A percentile compares a stretch with the other conserved stretches of the same genome.
phyloP scores from a whole-genome alignment of 1,140 invertebrate species.

The Aphaenogaster rudis region DNA sequence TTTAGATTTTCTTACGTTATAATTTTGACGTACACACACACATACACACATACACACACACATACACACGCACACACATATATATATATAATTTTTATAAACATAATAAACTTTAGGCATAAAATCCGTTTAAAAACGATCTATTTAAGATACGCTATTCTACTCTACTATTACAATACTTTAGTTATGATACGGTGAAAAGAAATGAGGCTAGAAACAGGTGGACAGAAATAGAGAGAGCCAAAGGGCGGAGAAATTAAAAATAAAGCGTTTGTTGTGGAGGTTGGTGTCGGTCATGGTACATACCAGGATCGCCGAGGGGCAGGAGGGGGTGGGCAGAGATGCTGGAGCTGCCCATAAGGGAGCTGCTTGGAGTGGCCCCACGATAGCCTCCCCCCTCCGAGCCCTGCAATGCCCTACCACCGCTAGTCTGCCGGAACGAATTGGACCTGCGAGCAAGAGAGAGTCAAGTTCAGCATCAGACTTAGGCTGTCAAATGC shows the following conservation, averaged over 20 bases:
- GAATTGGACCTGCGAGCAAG: constrained; percentile 94
- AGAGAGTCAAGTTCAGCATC: constrained; percentile 89
- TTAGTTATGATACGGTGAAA: constrained; percentile 77
- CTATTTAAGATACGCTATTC: constrained; percentile 80
- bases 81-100: constrained; percentile 36
- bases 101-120: constrained; percentile 49
- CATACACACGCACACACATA: background rate
- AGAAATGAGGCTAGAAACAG: constrained; percentile 68
- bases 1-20: constrained; percentile 23
- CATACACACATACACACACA: background rate
- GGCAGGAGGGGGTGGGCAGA: constrained; percentile 94
- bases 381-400: constrained; percentile 88
- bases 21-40: constrained; percentile 39
- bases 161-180: constrained; percentile 80
- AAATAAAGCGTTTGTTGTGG: constrained; percentile 77
- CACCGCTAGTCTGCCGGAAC: constrained; percentile 91
- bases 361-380: constrained; percentile 88
- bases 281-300: constrained; percentile 85
- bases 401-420: constrained; percentile 87
- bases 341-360: constrained; percentile 92
- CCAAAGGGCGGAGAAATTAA: constrained; percentile 61
- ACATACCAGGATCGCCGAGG: constrained; percentile 91
- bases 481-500: constrained; percentile 85
- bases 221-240: constrained; percentile 54
- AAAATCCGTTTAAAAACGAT: constrained; percentile 73